phyloP scores from a whole-genome alignment of 2,888 invertebrate genomes.

The Laspeyria flexula region DNA sequence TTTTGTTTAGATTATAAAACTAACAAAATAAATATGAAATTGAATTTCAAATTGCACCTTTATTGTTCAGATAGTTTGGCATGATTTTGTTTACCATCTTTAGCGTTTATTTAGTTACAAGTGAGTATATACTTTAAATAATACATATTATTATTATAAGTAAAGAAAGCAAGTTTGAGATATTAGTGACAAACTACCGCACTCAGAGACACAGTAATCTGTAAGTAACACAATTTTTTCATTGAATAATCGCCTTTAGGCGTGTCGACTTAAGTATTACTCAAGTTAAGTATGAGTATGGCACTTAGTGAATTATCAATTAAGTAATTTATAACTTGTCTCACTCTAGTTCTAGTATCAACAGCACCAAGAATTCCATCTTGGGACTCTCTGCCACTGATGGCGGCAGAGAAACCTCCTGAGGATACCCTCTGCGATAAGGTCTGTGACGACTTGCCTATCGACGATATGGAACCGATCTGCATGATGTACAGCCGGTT shows the following conservation, averaged over 20 bases:
- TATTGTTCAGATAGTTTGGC: constrained; percentile 11
- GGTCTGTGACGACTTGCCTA: constrained; percentile 66
- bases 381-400: background rate
- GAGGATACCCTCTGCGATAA: constrained; percentile 42
- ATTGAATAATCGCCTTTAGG: too few relatives aligned
- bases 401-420: background rate
- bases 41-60: constrained; percentile 25
- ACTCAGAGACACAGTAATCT: background rate
- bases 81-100: constrained; percentile 12
- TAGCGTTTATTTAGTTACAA: constrained; percentile 9
- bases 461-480: constrained; percentile 63
- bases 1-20: constrained; percentile 1
- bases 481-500: constrained; percentile 80
- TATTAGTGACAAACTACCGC: background rate
- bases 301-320: too few relatives aligned
- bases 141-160: background rate
- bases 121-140: background rate
- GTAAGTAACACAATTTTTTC: too few relatives aligned
- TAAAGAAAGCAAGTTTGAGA: constrained; percentile 14
- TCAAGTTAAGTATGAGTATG: too few relatives aligned
- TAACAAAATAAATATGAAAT: constrained; percentile 32
- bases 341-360: background rate
- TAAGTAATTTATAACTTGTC: too few relatives aligned
- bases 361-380: constrained; percentile 6
- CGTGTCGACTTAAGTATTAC: too few relatives aligned